Evolutionary conservation across 2,113 vertebrate genomes (phyloP).

Genomic region (Lepidiolamprologus cunningtoni): DNA sequence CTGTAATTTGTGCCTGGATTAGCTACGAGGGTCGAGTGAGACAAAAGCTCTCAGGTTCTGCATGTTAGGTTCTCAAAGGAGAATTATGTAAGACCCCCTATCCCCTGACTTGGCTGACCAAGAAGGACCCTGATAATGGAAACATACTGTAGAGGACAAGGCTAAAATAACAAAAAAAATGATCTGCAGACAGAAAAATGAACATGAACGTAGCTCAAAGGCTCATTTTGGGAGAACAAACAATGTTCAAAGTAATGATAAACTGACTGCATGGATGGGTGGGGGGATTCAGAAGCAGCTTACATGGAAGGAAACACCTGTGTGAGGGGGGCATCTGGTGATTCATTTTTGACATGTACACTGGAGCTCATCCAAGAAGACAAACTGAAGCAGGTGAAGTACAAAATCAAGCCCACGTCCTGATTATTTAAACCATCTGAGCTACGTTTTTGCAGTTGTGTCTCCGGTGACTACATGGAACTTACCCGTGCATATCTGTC

Average conservation of each 20-base stretch:
- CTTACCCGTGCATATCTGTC: background rate
- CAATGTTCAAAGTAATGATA: background rate
- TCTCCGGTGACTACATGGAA: background rate
- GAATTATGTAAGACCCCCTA: conserved; percentile 43
- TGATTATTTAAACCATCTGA: conserved; percentile 34
- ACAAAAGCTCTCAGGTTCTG: conserved; percentile 25
- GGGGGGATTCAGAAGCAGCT: background rate
- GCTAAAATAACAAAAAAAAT: background rate
- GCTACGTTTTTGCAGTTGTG: background rate
- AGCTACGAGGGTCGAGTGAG: conserved; percentile 33
- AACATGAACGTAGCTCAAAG: background rate
- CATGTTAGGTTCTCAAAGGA: conserved; percentile 16
- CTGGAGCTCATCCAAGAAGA: conserved; percentile 5
- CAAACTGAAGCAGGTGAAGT: conserved; percentile 46
- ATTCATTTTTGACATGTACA: background rate
- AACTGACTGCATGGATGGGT: background rate
- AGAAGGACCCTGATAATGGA: background rate
- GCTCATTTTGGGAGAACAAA: background rate
- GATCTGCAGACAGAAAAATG: background rate
- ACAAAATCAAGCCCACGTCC: conserved; percentile 8
- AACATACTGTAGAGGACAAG: background rate
- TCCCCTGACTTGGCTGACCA: conserved; percentile 2
- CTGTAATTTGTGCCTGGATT: conserved; percentile 56
- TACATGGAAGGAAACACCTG: background rate
- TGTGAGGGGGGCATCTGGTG: background rate